These are phyloP conservation scores for Agonopterix subpropinquella DNA, from an alignment of 2,888 invertebrate genomes.

Conservation along the genomic window DNA sequence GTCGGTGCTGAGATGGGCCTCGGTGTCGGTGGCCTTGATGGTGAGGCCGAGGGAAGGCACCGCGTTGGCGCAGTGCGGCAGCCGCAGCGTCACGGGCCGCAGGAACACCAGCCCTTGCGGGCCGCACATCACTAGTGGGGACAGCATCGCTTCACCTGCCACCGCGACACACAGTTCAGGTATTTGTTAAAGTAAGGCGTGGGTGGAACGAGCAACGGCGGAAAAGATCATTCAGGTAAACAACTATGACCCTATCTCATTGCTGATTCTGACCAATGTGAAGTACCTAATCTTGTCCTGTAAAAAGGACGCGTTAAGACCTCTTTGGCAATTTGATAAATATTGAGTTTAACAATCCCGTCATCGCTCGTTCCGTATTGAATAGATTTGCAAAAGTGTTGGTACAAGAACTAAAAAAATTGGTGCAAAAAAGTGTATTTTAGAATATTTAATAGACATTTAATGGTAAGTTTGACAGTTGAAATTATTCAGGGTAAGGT, in stretches of 20 bases:
- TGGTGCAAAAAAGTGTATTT: too few species aligned
- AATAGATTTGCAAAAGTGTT: too few species aligned
- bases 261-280: background rate
- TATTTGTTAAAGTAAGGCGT: background rate
- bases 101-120: slow-evolving; percentile 94
- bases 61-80: slow-evolving; percentile 91
- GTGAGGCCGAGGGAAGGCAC: slow-evolving; percentile 85
- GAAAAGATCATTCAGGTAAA: too few species aligned
- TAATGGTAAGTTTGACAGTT: background rate
- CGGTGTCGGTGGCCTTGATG: slow-evolving; percentile 87
- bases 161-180: background rate
- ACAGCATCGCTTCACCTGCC: slow-evolving; percentile 94
- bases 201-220: too few species aligned
- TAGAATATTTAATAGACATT: too few species aligned
- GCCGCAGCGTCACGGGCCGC: slow-evolving; percentile 91
- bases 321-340: too few species aligned
- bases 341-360: too few species aligned
- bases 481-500: background rate
- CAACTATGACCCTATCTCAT: too few species aligned
- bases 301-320: too few species aligned
- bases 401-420: too few species aligned
- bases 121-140: slow-evolving; percentile 97
- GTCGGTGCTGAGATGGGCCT: slow-evolving; percentile 88
- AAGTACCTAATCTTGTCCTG: background rate
- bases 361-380: too few species aligned